Base-by-base conservation (phyloP, 2,888 invertebrate genomes). In the Plagodis dolabraria region DNA sequence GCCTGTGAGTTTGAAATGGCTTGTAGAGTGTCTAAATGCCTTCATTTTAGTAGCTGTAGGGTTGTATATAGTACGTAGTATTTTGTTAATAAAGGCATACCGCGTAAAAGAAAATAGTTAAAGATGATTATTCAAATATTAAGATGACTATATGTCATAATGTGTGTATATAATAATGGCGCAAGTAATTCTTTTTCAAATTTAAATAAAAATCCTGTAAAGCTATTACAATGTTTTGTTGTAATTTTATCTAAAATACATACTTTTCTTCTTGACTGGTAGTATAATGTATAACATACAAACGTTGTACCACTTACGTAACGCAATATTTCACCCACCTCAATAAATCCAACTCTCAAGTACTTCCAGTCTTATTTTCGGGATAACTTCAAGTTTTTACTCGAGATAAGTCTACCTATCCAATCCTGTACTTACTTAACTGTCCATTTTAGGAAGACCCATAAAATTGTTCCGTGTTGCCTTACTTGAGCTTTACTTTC, bases 391-490 rank as follows among this genome's bases (percentile, higher is more conserved):
- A 82, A 85, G 84, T 84, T 83, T 61, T 77, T 79, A 80, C 80
- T 83, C 71, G 68, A 87, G 87, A 87, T 86, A 86, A 87, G 83
- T 81, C 76, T 85, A 86, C 85, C 85, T 83, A 85, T 76, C 82
- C 79, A 82, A 85, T 82, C 77, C 80, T 79, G 82, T 80, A 80
- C 82, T 79, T 77, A 76, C 75, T 69, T 69, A 70, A 77, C 76
- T 78, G 78, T 75, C 86, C 85, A 86, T 73, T 78, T 74, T 78
- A 75, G 63, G 65, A 71, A 74, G 88, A 86, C 67, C 89, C 72
- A 73, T 82, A 75, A 77, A 77, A 77, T 67, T 72, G 74, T 76
- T 78, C 77, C 78, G 74, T 74, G 76, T 79, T 81, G 78, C 77
- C 76, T 76, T 71, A 75, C 76, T 76, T 70, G 68, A 64, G 70